Evolutionary conservation across 1,140 invertebrate genomes (phyloP).

Genomic region (Trypoxylus dichotomus): DNA sequence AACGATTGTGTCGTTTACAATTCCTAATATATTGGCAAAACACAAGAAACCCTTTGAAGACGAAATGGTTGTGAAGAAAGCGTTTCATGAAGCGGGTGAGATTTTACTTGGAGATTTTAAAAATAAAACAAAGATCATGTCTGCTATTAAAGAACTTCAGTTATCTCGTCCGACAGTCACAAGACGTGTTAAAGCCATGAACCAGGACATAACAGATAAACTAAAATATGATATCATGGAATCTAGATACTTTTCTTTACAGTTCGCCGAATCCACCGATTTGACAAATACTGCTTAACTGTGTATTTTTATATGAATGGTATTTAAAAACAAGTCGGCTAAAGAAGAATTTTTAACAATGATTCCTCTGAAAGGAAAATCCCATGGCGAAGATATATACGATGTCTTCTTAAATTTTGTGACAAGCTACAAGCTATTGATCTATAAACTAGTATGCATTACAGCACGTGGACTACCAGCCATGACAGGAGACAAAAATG

Average conservation of each 20-base stretch:
- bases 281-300: constrained; percentile 39
- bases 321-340: too few relatives aligned
- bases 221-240: constrained; percentile 32
- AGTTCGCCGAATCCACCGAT: constrained; percentile 43
- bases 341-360: too few relatives aligned
- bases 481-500: constrained; percentile 33
- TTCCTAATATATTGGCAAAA: constrained; percentile 28
- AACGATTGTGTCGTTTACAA: constrained; percentile 31
- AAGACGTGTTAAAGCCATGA: constrained; percentile 31
- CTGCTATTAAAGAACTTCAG: constrained; percentile 31
- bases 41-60: constrained; percentile 30
- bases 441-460: constrained; percentile 23
- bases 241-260: constrained; percentile 32
- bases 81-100: constrained; percentile 29
- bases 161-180: constrained; percentile 32
- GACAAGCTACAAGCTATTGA: constrained; percentile 10
- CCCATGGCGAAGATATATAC: constrained; percentile 24
- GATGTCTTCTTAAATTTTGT: constrained; percentile 32
- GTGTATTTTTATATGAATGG: too few relatives aligned
- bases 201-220: constrained; percentile 30
- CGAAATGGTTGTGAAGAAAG: constrained; percentile 24
- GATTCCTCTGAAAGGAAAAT: constrained; percentile 28
- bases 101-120: constrained; percentile 28
- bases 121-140: constrained; percentile 32
- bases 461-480: constrained; percentile 24